Evolutionary conservation across 2,113 vertebrate species (phyloP), one percentile per base, ranked within the genome.

Genomic region (Xiphophorus maculatus): DNA sequence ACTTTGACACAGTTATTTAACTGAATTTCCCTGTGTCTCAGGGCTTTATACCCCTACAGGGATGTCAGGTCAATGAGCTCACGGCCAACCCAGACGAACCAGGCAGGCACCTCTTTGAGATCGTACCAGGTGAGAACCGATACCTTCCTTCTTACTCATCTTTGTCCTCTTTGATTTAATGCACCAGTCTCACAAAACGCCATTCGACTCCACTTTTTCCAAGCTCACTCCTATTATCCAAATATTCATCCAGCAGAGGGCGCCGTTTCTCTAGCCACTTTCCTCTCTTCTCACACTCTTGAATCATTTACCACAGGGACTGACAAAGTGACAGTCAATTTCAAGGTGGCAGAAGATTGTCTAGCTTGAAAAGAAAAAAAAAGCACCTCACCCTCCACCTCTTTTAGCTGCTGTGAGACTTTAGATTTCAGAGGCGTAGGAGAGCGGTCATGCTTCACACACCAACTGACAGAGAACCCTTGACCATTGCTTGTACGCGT

Each of bases 51-150:
- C 93, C 95, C n/a, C 95, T 98, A 15, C 96, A 95, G 89, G 96
- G 96, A 66, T 96, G 92, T 74, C 96, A 95, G 74, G 96, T 98
- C 83, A 95, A 95, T 0, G 96, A 97, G 79, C 91, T 96, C 63
- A 89, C 93, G 67, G 94, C 95, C 28, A 96, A 95, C 86, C 95
- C 95, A 0, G 97, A 98, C 15, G 97, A 97, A 71, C 94, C 94
- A 62, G 96, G 96, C 37, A 95, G 95, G 87, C 95, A 98, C 85
- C 94, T 97, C 10, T 97, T 98, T 90, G 97, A 97, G 89, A 98
- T 98, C 80, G 82, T 91, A 15, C 90, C 96, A 96, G 96, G 97
- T 97, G 94, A 90, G 94, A 60, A 22, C 48, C 5, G 13, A 17
- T 0, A 25, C 10, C 17, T 48, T 33, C 28, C 13, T 70, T 37